Evolutionary conservation across 92 coral and sea anemone genomes (phyloP), one percentile per base, ranked within the genome.

Genomic region (Paragorgia papillata): DNA sequence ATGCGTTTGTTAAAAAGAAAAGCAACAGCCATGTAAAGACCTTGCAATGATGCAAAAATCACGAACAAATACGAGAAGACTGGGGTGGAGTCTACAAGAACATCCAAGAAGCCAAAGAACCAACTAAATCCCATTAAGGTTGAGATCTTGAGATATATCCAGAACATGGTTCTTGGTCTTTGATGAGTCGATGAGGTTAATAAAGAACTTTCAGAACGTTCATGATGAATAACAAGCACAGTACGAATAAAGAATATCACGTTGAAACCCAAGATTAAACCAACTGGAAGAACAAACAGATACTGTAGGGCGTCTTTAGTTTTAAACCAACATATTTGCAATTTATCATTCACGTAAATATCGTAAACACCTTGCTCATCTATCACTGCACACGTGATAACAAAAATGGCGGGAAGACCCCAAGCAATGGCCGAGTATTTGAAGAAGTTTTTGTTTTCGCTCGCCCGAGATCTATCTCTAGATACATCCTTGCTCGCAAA

Each of bases 111-210:
- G 2, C 73, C 73, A 66, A 66, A 66, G 29, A 66, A 21, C 73
- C 73, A 66, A 66, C 55, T 19, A 18, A 66, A 66, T 21, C 56
- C 73, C 54, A 41, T 66, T 26, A 66, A 66, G 54, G 73, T 66
- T 28, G 55, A 27, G 12, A 66, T 24, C 20, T 66, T 66, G 29
- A 66, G 29, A 66, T 41, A 66, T 4, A 66, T 41, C 22, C 40
- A 1, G 2, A 66, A 17, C 19, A 41, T 13, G 14, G 13, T 21
- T 3, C 25, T 17, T 9, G 73, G 53, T 46, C 18, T 9, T 5
- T 21, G 21, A 17, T 5, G 46, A 0, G 28, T 31, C 28, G 41
- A 26, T 22, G 22, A 40, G 9, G 21, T 6, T n/a, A 41, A 35
- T 26, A 17, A 39, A 41, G 3, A 7, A 2, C 26, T 3, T 43